Percentiles rank a stretch among this genome's conserved stretches.
These are phyloP conservation scores for Syrphus vitripennis DNA, from an alignment of 2,888 invertebrate genomes.

Conservation along the genomic window DNA sequence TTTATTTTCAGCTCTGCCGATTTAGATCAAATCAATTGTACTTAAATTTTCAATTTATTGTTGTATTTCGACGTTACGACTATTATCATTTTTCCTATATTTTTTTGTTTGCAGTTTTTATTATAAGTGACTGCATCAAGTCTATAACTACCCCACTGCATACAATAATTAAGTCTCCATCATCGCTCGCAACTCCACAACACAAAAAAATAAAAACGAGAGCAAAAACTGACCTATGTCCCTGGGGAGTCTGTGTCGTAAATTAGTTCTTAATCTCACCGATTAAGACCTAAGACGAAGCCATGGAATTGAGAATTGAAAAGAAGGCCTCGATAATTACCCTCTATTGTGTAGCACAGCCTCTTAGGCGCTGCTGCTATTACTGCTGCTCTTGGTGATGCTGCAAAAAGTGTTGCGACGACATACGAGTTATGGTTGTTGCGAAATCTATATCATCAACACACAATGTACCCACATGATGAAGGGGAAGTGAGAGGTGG, in stretches of 20 bases:
- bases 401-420: not conserved
- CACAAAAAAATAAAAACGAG: no score
- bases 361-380: constrained; percentile 23
- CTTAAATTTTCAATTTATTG: constrained; percentile 4
- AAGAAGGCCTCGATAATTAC: constrained; percentile 51
- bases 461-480: not conserved
- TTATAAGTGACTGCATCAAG: constrained; percentile 30
- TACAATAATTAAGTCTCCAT: constrained; percentile 16
- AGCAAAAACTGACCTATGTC: constrained; percentile 68
- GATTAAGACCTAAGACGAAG: constrained; percentile 56
- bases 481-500: not conserved
- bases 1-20: constrained; percentile 10
- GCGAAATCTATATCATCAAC: not conserved
- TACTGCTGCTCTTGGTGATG: constrained; percentile 14
- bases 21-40: constrained; percentile 64
- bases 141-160: constrained; percentile 19
- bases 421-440: not conserved
- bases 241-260: constrained; percentile 52
- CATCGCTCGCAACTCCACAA: constrained; percentile 25
- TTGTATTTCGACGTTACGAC: not conserved
- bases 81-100: not conserved
- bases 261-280: constrained; percentile 66
- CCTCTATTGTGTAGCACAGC: constrained; percentile 30
- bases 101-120: not conserved
- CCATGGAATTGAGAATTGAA: constrained; percentile 49